phyloP scores from a whole-genome alignment of 2,888 invertebrate genomes.

The Lasioglossum pauxillum region DNA sequence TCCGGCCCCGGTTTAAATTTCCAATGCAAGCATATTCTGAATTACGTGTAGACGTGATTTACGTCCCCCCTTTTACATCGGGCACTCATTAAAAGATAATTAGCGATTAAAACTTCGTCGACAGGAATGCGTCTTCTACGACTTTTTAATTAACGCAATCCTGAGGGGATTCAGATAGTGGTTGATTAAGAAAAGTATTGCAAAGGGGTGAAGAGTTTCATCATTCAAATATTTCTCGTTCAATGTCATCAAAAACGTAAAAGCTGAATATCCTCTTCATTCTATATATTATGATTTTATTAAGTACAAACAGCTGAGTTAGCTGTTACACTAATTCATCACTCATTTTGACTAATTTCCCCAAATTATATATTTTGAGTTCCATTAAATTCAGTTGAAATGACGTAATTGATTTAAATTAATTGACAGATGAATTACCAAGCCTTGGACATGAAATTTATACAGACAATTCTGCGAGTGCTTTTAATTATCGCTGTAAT shows the following conservation, averaged over 20 bases:
- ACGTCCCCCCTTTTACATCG: neutral
- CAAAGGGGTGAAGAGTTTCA: neutral
- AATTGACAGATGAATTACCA: neutral
- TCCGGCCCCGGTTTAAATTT: neutral
- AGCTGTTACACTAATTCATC: neutral
- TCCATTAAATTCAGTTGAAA: neutral
- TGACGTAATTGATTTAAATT: neutral
- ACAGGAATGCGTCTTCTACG: neutral
- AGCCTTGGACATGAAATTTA: neutral
- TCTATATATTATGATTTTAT: neutral
- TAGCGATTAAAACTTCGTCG: constrained; percentile 38
- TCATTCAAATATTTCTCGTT: neutral
- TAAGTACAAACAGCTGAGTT: neutral
- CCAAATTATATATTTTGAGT: neutral
- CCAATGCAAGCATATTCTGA: neutral
- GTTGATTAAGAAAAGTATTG: constrained; percentile 20
- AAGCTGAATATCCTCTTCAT: neutral
- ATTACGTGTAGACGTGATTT: neutral
- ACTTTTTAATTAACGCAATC: constrained; percentile 26
- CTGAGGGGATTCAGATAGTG: neutral
- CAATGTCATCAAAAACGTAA: neutral
- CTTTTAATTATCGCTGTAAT: neutral
- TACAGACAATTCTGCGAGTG: neutral
- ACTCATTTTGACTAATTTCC: neutral
- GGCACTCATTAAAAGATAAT: constrained; percentile 34